Evolutionary conservation across 2,113 vertebrate genomes (phyloP), one percentile per base, ranked within the genome.

Genomic region (Lepidothrix coronata): DNA sequence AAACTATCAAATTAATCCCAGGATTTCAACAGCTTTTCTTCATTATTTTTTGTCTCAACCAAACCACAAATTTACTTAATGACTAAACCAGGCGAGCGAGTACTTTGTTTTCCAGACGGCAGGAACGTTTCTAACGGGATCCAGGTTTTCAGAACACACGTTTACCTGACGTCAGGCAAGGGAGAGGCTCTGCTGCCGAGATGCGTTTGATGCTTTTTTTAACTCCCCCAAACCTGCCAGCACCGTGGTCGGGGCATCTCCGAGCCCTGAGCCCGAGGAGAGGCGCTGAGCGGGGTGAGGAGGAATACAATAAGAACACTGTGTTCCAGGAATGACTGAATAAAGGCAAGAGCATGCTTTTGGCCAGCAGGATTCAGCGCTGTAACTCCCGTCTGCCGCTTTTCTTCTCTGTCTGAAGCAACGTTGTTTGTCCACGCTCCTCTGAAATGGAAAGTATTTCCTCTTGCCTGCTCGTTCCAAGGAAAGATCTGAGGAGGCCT

Each of bases 11-110:
- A 97, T 93, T 96, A 97, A 97, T 96, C 88, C 85, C 2, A 15
- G 93, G 94, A 94, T 97, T 97, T 96, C 97, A 94, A 97, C 97
- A 97, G 97, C 97, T 97, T 98, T 97, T 97, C 96, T 96, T 97
- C 97, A 97, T 98, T 97, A 97, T 95, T 96, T 89, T 91, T 96
- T 31, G 31, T 97, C 94, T 97, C 95, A 95, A 97, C 78, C 95
- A 96, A 97, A 97, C 95, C 96, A 97, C 95, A 96, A 93, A 95
- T 97, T 96, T 97, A 96, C 96, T 97, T 98, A 97, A 98, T 97
- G 97, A 97, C 97, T 97, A 96, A 96, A 96, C 87, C 96, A 97
- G 95, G 93, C 88, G 2, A 95, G 93, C 1, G 3, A 95, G 94
- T 58, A 70, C 95, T 96, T 97, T 97, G 96, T 97, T 97, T 96